These are phyloP conservation scores for Hippopotamus amphibius DNA, from an alignment of 2,113 vertebrate species.

Conservation along the genomic window DNA sequence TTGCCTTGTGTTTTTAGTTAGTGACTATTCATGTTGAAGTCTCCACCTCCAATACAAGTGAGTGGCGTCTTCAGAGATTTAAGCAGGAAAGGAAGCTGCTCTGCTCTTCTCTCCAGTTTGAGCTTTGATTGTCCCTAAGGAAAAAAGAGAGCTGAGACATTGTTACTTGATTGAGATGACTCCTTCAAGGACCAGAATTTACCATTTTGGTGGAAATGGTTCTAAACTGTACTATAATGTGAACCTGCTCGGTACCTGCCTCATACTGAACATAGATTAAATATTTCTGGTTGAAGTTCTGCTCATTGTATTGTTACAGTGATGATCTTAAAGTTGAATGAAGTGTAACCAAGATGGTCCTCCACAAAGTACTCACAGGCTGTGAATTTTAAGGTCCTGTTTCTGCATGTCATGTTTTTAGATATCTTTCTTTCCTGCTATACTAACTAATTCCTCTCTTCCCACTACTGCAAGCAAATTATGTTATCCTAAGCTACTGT, in stretches of 20 bases:
- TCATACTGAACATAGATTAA: neutral
- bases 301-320: neutral
- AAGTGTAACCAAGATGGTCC: neutral
- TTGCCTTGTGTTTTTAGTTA: conserved; percentile 33
- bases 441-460: neutral
- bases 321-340: neutral
- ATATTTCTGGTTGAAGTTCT: conserved; percentile 11
- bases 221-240: neutral
- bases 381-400: neutral
- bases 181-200: neutral
- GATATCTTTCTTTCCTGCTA: neutral
- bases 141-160: neutral
- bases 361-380: neutral
- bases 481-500: conserved; percentile 21
- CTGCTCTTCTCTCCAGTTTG: neutral
- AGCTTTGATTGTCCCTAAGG: neutral
- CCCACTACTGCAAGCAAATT: neutral
- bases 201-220: neutral
- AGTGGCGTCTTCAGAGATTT: neutral
- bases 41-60: neutral
- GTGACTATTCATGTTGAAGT: neutral
- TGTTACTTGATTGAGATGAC: neutral
- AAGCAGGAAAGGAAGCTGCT: neutral
- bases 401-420: neutral
- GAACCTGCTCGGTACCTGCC: neutral